Conservation (phyloP, 2,888 invertebrate genomes). For the Apotomis turbidana region DNA sequence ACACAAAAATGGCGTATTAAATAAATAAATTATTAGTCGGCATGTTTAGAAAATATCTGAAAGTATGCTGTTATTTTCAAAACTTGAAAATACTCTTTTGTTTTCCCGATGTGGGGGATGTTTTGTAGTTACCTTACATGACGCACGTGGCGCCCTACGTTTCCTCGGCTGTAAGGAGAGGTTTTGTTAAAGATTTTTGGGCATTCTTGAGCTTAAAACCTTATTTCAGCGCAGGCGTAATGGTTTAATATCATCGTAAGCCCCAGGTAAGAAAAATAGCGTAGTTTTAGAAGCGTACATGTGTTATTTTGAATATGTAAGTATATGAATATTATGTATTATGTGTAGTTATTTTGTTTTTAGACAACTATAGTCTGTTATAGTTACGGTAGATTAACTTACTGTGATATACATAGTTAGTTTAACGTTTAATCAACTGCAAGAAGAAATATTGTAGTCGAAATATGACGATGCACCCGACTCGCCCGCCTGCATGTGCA, state of each 20-base stretch:
- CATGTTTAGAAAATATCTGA: no score
- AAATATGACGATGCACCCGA: neutral
- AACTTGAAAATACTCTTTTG: neutral
- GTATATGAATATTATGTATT: no score
- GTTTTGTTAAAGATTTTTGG: conserved; percentile 22
- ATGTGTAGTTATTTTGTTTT: no score
- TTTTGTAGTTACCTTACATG: neutral
- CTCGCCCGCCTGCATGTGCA: neutral
- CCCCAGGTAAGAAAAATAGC: conserved; percentile 19
- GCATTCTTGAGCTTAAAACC: conserved; percentile 20
- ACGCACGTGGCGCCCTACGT: neutral
- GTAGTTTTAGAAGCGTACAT: neutral
- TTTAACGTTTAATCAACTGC: no score
- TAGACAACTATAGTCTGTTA: no score
- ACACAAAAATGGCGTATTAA: no score
- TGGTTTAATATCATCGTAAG: conserved; percentile 23
- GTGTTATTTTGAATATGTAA: neutral
- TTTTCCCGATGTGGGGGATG: neutral
- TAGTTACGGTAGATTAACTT: no score
- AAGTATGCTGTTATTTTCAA: neutral
- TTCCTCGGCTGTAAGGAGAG: neutral
- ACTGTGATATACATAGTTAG: no score
- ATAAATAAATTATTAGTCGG: no score
- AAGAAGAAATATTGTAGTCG: no score
- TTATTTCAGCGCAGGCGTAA: conserved; percentile 37